These are phyloP conservation scores for Hirudinaria manillensis DNA, from an alignment of 2,888 invertebrate genomes.

Conservation along the genomic window DNA sequence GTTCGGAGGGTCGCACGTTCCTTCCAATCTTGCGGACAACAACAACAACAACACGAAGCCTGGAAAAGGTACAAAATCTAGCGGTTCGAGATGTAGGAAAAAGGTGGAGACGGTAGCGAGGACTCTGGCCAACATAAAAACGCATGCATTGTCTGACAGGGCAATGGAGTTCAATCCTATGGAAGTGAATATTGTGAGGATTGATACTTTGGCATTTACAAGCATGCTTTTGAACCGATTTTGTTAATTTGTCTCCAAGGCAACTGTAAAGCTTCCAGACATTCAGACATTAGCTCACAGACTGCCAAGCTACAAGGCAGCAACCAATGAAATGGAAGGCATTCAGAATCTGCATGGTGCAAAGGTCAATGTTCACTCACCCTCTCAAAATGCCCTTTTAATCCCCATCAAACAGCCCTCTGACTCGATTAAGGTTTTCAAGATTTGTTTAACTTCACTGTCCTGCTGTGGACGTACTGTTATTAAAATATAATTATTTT, in stretches of 20 bases:
- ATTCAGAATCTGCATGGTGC: neutral
- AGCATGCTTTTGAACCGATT: neutral
- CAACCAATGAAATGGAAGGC: conserved; percentile 18
- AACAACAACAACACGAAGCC: conserved; percentile 21
- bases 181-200: conserved; percentile 17
- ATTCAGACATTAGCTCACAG: conserved; percentile 34
- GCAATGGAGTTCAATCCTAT: conserved; percentile 18
- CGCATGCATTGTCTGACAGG: neutral
- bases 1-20: neutral
- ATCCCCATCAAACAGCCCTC: conserved; percentile 3
- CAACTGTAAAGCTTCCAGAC: conserved; percentile 33
- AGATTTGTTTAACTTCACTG: no score
- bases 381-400: neutral
- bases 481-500: no score
- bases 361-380: conserved; percentile 16
- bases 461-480: no score
- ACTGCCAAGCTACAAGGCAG: conserved; percentile 28
- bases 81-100: neutral
- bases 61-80: neutral
- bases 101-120: conserved; percentile 29
- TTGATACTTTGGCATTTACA: conserved; percentile 9
- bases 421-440: conserved; percentile 1
- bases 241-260: conserved; percentile 16
- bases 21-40: neutral
- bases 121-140: conserved; percentile 30